Evolutionary conservation across 2,797 vertebrate species (phyloP).

Genomic region (Oophaga sylvatica): DNA sequence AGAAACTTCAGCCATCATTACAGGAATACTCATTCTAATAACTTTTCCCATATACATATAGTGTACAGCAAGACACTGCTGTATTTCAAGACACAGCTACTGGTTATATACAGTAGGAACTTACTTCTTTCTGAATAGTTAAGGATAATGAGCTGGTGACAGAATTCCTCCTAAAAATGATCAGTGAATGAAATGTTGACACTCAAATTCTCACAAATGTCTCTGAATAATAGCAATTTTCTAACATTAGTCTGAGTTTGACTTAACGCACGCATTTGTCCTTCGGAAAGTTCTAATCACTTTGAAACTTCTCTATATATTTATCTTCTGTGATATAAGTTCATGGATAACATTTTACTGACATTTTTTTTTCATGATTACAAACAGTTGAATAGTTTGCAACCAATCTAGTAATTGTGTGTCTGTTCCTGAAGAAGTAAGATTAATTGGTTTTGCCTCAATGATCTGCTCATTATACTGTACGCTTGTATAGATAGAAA

Average conservation of each 20-base stretch:
- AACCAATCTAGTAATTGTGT: slow-evolving; percentile 46
- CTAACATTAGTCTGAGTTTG: not conserved
- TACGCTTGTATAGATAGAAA: slow-evolving; percentile 34
- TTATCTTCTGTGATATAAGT: slow-evolving; percentile 19
- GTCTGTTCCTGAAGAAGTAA: slow-evolving; percentile 49
- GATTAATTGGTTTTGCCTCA: slow-evolving; percentile 57
- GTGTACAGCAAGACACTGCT: too few species aligned
- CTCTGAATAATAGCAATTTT: not conserved
- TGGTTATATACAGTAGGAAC: too few species aligned
- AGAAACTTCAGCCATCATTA: too few species aligned
- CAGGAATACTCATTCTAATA: too few species aligned
- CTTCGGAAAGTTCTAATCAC: not conserved
- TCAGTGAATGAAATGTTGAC: too few species aligned
- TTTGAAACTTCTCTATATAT: slow-evolving; percentile 10
- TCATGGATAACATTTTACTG: not conserved
- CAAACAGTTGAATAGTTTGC: slow-evolving; percentile 45
- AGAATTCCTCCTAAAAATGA: too few species aligned
- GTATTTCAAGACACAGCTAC: too few species aligned
- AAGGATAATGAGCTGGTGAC: too few species aligned
- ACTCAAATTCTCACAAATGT: not conserved
- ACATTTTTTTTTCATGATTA: slow-evolving; percentile 40
- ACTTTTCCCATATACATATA: too few species aligned
- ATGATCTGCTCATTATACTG: slow-evolving; percentile 54
- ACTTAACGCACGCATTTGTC: not conserved
- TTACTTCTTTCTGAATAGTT: too few species aligned